Base-by-base conservation (phyloP, 2,797 vertebrate species). In the Phataginus tricuspis region DNA sequence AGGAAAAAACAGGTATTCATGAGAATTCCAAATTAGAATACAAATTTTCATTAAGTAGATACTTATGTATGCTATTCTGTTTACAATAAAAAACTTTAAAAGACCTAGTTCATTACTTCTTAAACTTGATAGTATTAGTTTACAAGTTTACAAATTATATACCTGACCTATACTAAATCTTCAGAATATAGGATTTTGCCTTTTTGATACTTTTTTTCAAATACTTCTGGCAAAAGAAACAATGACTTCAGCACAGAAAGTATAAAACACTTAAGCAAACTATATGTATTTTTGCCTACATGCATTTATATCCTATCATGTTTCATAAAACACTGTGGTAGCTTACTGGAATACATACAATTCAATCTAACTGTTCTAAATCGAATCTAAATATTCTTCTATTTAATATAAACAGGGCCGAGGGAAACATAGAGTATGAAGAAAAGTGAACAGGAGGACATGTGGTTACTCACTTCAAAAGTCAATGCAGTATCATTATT, bases 1-100 rank as follows among this genome's bases (percentile, higher is more conserved):
- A 80, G 18, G 19, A 29, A 63, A 74, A 63, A 42, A 27, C 45
- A 88, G 21, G 10, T 66, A 53, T 85, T 95, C 29, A 34, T 42
- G 31, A 74, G 72, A 92, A 84, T 87, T 93, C 29, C 64, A 79
- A 75, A 68, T 95, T 57, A 90, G 51, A 75, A 71, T 71, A 88
- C 7, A 57, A 72, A 55, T 91, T 79, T 96, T 85, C 66, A 85
- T 57, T 57, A 88, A 15, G 27, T 11, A 79, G 2, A 2, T 82
- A n/a, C 74, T 84, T 74, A n/a, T 69, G 15, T 85, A 21, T 74
- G 25, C 14, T 74, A 29, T 25, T 34, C 31, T 72, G 27, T 74
- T 90, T 90, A 71, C 6, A 75, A 64, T 78, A 71, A 16, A 51
- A 37, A 59, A 89, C 57, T 69, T 66, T 59, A 27, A 71, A 88